phyloP scores from a whole-genome alignment of 1,140 invertebrate species.

The Protaetia brevitarsis region DNA sequence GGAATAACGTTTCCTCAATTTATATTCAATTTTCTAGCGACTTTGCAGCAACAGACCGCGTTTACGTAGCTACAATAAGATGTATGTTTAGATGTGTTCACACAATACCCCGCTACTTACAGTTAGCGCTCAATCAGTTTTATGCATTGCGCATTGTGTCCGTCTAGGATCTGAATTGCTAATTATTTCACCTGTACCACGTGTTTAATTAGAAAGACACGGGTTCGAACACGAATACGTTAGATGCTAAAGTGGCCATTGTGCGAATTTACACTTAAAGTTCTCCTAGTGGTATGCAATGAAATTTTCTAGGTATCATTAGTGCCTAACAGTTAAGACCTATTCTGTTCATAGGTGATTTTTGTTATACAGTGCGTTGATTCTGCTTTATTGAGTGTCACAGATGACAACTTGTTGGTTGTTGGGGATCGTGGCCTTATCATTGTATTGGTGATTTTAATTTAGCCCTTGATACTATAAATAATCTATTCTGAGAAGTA shows the following conservation, averaged over 20 bases:
- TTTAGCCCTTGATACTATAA: too few species aligned
- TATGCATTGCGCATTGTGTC: neutral
- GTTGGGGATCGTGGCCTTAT: too few species aligned
- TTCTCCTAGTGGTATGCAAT: too few species aligned
- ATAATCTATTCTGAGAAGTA: too few species aligned
- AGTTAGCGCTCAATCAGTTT: too few species aligned
- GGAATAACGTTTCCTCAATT: neutral
- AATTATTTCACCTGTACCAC: slow-evolving; percentile 8
- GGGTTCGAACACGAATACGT: slow-evolving; percentile 4
- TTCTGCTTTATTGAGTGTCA: too few species aligned
- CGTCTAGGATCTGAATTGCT: slow-evolving; percentile 3
- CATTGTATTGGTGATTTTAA: too few species aligned
- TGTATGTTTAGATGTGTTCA: neutral
- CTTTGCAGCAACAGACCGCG: neutral
- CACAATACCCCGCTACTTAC: slow-evolving; percentile 8
- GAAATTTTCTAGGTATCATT: too few species aligned
- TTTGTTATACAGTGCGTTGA: too few species aligned
- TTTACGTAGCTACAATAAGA: neutral
- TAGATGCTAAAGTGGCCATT: neutral
- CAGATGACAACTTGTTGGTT: too few species aligned
- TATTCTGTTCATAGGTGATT: too few species aligned
- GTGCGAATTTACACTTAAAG: neutral
- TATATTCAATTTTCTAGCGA: slow-evolving; percentile 9
- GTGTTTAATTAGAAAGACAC: slow-evolving; percentile 7
- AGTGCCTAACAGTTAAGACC: too few species aligned